A percentile compares a stretch with the other conserved stretches of the same genome.
Conservation (phyloP, 2,113 vertebrate genomes). For the Fregata magnificens region DNA sequence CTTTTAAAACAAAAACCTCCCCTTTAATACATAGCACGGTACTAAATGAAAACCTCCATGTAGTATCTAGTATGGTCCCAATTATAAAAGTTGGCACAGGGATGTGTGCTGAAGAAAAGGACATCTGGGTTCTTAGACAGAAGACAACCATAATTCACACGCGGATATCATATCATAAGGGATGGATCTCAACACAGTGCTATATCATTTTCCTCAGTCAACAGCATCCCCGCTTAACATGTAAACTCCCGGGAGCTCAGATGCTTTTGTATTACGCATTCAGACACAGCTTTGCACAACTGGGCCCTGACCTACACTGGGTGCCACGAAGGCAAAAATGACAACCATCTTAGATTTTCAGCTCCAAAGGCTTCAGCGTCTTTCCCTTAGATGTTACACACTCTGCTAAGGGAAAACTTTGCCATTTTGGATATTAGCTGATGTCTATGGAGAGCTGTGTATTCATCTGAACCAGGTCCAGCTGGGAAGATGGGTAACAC, state of each 20-base stretch:
- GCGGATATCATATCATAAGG: neutral
- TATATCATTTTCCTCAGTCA: neutral
- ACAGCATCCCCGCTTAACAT: neutral
- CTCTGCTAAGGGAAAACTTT: neutral
- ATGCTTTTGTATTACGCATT: neutral
- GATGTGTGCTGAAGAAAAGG: neutral
- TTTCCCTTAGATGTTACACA: neutral
- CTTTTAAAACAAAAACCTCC: neutral
- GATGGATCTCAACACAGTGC: neutral
- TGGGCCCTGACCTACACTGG: neutral
- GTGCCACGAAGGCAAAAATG: neutral
- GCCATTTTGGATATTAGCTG: neutral
- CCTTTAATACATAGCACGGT: neutral
- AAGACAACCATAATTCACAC: neutral
- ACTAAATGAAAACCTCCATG: neutral
- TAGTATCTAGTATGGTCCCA: neutral
- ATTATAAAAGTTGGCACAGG: neutral
- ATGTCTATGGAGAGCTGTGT: neutral
- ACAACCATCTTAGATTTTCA: neutral
- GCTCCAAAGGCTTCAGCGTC: neutral
- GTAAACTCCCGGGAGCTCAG: neutral
- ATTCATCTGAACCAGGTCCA: neutral
- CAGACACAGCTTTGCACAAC: neutral
- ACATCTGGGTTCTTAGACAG: neutral
- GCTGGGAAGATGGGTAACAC: neutral